Evolutionary conservation across 2,113 vertebrate genomes (phyloP).

Genomic region (Diadophis punctatus): DNA sequence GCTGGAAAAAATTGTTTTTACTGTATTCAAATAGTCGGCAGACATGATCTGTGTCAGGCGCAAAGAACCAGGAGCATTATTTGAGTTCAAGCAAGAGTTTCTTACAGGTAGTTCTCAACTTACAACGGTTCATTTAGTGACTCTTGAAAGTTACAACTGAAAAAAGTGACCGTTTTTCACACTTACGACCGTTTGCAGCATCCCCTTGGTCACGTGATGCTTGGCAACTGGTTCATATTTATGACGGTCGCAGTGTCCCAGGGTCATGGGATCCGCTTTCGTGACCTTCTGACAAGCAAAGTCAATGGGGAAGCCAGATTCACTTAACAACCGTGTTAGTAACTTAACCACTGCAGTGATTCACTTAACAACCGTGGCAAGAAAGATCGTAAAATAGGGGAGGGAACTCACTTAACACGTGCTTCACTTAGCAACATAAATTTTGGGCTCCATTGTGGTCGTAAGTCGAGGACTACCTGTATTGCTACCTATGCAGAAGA

Average conservation of each 20-base stretch:
- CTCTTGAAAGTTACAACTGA: neutral
- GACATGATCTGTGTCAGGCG: neutral
- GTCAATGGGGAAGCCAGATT: neutral
- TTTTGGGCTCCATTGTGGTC: neutral
- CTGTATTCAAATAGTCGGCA: neutral
- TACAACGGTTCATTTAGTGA: neutral
- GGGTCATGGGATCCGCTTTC: fast-evolving
- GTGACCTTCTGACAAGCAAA: no score
- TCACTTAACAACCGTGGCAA: neutral
- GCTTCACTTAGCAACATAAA: neutral
- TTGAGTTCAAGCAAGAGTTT: neutral
- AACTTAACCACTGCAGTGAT: no score
- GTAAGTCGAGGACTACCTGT: neutral
- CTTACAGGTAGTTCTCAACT: neutral
- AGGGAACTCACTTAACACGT: neutral
- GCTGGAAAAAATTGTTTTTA: neutral
- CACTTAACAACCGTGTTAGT: no score
- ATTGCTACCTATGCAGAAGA: neutral
- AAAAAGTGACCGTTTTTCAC: neutral
- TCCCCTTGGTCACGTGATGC: neutral
- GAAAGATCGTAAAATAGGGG: neutral
- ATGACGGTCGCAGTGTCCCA: neutral
- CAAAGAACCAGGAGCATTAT: neutral
- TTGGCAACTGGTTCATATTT: neutral
- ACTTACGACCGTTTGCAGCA: neutral